Base-by-base conservation (phyloP, 1,140 invertebrate genomes). In the Drosophila jambulina region DNA sequence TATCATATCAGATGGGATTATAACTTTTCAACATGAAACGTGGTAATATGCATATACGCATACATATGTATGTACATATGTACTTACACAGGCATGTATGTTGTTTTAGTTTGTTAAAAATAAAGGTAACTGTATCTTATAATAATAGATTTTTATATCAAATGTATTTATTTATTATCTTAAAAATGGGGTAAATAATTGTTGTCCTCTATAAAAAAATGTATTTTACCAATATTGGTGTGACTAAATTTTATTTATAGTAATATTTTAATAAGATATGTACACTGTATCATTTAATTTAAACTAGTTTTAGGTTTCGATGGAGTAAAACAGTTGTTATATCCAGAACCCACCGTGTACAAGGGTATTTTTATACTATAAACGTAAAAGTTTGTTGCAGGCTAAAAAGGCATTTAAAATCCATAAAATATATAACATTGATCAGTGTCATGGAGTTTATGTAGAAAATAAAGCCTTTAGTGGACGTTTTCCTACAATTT, bases 1-100 rank as follows among this genome's bases (percentile, higher is more conserved):
- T 56, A 69, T 70, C 63, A 70, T 70, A 15, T 32, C 10, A 38
- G 23, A 69, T 54, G 21, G 32, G 23, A 38, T n/a, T 32, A 45
- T 21, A 23, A 25, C 27, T 27, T 40, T 42, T 42, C 3, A 42
- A 27, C 38, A 19, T 32, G 23, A 38, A 21, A 46, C 17, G n/a
- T 34, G n/a, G 19, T 3, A 10, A 8, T 13, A 34, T 45, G 17
- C 13, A 32, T 17, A 46, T 25, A 32, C 23, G 15, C 21, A 7
- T 10, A 45, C 12, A 27, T 17, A 42, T 29, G 3, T 19, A 19
- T 12, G 25, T 29, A 29, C 15, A n/a, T n/a, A n/a, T n/a, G n/a
- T n/a, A n/a, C n/a, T 29, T 29, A 34, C 12, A 34, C 13, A 4
- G 12, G 12, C 1, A 7, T 21, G 8, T 21, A 8, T 9, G 19